Conservation (phyloP, 2,888 invertebrate genomes). For the Pyrochroa serraticornis region DNA sequence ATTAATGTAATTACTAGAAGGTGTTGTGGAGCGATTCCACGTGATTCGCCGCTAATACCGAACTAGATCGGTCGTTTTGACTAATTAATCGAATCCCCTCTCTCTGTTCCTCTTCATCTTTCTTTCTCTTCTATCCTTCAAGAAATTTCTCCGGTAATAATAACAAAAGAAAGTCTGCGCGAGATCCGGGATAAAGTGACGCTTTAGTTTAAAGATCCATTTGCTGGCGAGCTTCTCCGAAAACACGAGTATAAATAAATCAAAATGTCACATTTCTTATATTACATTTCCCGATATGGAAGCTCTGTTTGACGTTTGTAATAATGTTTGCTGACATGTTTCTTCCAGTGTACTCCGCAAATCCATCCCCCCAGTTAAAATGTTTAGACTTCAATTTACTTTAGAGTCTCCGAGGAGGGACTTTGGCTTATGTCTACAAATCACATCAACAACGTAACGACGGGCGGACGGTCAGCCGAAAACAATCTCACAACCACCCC, state of each 20-base stretch:
- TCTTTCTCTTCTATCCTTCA: too few relatives aligned
- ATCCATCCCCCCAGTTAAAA: slow-evolving; percentile 53
- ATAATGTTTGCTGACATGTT: slow-evolving; percentile 54
- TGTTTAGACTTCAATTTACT: slow-evolving; percentile 56
- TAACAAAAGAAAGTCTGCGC: not conserved
- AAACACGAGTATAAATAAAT: slow-evolving; percentile 49
- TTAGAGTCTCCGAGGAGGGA: slow-evolving; percentile 44
- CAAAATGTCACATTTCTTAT: slow-evolving; percentile 53
- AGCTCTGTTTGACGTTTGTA: slow-evolving; percentile 53
- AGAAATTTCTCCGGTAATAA: too few relatives aligned
- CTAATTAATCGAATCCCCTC: too few relatives aligned
- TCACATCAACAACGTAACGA: slow-evolving; percentile 42
- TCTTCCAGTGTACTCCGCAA: slow-evolving; percentile 44
- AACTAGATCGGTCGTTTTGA: not conserved
- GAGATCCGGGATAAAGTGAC: slow-evolving; percentile 4
- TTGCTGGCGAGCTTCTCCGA: slow-evolving; percentile 28
- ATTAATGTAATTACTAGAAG: slow-evolving; percentile 56
- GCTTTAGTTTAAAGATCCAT: slow-evolving; percentile 12
- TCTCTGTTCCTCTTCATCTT: too few relatives aligned
- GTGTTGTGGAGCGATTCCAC: slow-evolving; percentile 44
- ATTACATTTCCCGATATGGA: slow-evolving; percentile 51
- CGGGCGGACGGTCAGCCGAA: not conserved
- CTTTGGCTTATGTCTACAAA: slow-evolving; percentile 51
- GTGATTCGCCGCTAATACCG: not conserved
- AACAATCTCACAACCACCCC: slow-evolving; percentile 2